Evolutionary conservation across 2,888 invertebrate genomes (phyloP).

Genomic region (Physocephala rufipes): DNA sequence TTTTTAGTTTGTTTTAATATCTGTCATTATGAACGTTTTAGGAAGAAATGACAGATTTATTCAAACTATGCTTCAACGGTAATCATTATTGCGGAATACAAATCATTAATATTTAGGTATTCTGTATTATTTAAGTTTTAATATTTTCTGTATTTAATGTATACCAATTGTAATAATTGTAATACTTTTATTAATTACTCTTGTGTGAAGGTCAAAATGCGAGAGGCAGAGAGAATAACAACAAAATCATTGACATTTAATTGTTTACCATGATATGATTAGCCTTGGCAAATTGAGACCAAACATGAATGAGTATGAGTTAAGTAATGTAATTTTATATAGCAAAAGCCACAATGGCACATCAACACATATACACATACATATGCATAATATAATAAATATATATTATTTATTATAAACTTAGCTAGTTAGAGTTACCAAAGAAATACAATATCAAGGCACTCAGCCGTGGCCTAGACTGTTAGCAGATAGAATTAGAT

Average conservation of each 20-base stretch:
- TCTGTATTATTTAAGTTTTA: no score
- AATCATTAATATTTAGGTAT: no score
- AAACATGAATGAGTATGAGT: background rate
- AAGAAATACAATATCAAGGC: conserved; percentile 3
- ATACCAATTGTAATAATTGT: no score
- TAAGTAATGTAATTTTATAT: conserved; percentile 17
- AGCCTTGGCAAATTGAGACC: no score
- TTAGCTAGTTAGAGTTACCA: background rate
- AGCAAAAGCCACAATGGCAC: conserved; percentile 16
- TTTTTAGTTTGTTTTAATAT: no score
- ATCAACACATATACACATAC: background rate
- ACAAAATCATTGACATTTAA: background rate
- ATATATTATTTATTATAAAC: no score
- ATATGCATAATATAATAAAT: no score
- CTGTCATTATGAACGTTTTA: no score
- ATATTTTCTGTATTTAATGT: no score
- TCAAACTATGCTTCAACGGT: no score
- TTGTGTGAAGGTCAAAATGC: background rate
- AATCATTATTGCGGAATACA: no score
- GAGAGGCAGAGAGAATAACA: background rate
- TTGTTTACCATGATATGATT: background rate
- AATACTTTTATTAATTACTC: background rate
- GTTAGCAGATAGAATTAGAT: background rate
- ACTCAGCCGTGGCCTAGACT: conserved; percentile 31
- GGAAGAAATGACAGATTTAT: no score